Evolutionary conservation across 2,797 vertebrate species (phyloP).

Genomic region (Galagoides demidoff): DNA sequence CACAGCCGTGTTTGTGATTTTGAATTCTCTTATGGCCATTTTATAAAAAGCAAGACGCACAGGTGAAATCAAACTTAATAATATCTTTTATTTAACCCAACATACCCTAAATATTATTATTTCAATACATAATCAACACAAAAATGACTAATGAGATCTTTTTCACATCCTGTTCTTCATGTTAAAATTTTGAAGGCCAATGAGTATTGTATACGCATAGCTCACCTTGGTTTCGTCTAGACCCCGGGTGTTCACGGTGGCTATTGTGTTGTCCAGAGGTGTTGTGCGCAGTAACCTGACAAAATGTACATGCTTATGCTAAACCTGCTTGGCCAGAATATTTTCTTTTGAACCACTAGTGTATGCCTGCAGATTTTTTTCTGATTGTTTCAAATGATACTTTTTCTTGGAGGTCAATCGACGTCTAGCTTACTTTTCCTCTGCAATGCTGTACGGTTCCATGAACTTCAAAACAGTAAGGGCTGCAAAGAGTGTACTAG

Average conservation of each 20-base stretch:
- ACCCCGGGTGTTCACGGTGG: not conserved
- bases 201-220: not conserved
- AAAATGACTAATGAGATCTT: not conserved
- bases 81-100: not conserved
- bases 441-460: not conserved
- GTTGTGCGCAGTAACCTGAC: not conserved
- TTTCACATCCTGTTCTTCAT: not conserved
- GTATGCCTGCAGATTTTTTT: not conserved
- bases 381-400: not conserved
- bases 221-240: not conserved
- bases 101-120: slow-evolving; percentile 17
- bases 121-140: slow-evolving; percentile 19
- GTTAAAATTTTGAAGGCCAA: slow-evolving; percentile 20
- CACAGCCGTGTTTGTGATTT: not conserved
- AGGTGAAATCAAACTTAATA: not conserved
- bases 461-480: not conserved
- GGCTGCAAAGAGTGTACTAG: not conserved
- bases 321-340: not conserved
- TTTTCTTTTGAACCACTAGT: not conserved
- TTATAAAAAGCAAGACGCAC: not conserved
- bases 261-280: not conserved
- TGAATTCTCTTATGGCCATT: not conserved
- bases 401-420: not conserved
- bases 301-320: not conserved
- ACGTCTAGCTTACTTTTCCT: not conserved